Evolutionary conservation across 2,888 invertebrate genomes (phyloP).

Genomic region (Watsonalla cultraria): DNA sequence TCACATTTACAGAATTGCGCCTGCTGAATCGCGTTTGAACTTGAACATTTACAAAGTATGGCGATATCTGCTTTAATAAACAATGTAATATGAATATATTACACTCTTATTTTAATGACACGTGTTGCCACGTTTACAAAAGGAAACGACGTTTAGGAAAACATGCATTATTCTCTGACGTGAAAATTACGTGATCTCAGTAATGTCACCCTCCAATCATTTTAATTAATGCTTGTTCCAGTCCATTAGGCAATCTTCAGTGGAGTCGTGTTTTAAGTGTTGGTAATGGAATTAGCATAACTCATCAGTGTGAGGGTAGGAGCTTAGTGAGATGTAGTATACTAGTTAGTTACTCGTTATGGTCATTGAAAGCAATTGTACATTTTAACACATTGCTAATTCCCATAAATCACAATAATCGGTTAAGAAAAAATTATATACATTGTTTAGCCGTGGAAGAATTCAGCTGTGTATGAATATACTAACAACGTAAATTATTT

Average conservation of each 20-base stretch:
- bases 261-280: conserved; percentile 22
- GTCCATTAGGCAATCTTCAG: conserved; percentile 12
- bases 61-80: too few relatives aligned
- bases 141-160: not conserved
- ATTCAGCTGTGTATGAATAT: too few relatives aligned
- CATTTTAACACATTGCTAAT: too few relatives aligned
- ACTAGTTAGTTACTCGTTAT: too few relatives aligned
- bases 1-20: not conserved
- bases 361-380: too few relatives aligned
- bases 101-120: too few relatives aligned
- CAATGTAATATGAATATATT: too few relatives aligned
- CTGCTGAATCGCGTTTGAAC: conserved; percentile 5
- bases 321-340: not conserved
- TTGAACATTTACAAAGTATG: conserved; percentile 5
- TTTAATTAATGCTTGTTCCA: conserved; percentile 10
- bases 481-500: too few relatives aligned
- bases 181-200: not conserved
- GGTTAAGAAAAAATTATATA: too few relatives aligned
- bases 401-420: too few relatives aligned
- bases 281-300: conserved; percentile 37
- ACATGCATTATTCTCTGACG: too few relatives aligned
- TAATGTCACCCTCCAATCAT: conserved; percentile 22
- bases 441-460: too few relatives aligned
- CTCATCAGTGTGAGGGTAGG: conserved; percentile 10
- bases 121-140: not conserved